phyloP scores from a whole-genome alignment of 2,797 vertebrate species.

The Notoglanidium macrostoma region DNA sequence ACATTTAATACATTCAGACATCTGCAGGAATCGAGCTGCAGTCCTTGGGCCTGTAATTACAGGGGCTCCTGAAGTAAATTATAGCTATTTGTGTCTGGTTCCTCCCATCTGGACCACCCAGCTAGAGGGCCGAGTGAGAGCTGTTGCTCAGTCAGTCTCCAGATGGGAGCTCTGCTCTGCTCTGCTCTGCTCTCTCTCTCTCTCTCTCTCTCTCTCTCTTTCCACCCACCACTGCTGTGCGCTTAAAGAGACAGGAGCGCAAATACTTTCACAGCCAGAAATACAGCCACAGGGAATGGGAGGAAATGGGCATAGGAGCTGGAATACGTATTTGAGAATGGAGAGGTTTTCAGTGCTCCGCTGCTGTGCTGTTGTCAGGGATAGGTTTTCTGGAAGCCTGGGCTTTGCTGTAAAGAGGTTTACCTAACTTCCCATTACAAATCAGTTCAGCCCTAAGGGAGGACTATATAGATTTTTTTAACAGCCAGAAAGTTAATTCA shows the following conservation, averaged over 20 bases:
- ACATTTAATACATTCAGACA: slow-evolving; percentile 68
- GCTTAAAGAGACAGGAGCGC: slow-evolving; percentile 79
- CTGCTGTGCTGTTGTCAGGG: slow-evolving; percentile 4
- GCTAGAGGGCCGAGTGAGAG: slow-evolving; percentile 69
- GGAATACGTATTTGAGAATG: slow-evolving; percentile 34
- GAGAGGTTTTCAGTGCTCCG: neutral
- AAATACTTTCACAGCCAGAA: slow-evolving; percentile 69
- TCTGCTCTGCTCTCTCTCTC: slow-evolving; percentile 44
- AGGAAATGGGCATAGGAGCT: slow-evolving; percentile 34
- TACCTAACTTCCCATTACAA: slow-evolving; percentile 16
- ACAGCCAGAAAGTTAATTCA: neutral
- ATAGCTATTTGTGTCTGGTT: slow-evolving; percentile 89
- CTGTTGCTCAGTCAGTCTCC: slow-evolving; percentile 65
- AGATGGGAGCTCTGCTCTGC: slow-evolving; percentile 65
- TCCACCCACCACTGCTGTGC: slow-evolving; percentile 52
- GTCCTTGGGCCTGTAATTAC: slow-evolving; percentile 85
- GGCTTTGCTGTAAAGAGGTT: slow-evolving; percentile 12
- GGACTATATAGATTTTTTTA: neutral
- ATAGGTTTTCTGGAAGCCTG: slow-evolving; percentile 8
- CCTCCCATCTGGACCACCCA: slow-evolving; percentile 91
- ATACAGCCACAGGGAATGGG: slow-evolving; percentile 50
- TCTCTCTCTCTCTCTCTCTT: slow-evolving; percentile 42
- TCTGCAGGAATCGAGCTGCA: slow-evolving; percentile 83
- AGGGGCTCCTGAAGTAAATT: slow-evolving; percentile 87
- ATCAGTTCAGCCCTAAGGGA: slow-evolving; percentile 4